Conservation (phyloP, 2,113 vertebrate species). For the Mustela lutreola region DNA sequence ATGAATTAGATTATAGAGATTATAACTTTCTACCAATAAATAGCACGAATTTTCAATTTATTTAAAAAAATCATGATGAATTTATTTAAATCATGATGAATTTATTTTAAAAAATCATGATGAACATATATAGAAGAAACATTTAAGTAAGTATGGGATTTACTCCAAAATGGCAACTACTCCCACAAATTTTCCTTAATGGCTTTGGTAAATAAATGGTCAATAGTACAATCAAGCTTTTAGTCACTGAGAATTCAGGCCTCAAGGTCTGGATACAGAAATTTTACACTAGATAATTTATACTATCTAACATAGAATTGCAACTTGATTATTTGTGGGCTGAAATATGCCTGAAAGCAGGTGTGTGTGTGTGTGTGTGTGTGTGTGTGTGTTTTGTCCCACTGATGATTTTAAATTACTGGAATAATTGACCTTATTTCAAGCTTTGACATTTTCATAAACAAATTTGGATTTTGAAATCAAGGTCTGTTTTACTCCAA, state of each 20-base stretch:
- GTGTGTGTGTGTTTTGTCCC: not conserved
- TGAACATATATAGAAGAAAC: not conserved
- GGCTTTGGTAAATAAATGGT: not conserved
- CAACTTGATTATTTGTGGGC: not conserved
- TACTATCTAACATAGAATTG: not conserved
- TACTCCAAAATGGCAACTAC: not conserved
- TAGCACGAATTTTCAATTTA: not conserved
- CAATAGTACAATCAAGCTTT: not conserved
- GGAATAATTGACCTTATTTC: not conserved
- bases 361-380: not conserved
- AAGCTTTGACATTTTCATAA: not conserved
- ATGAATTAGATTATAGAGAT: not conserved
- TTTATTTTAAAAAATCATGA: not conserved
- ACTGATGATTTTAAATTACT: not conserved
- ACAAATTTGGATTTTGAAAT: conserved; percentile 16
- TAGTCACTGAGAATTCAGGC: not conserved
- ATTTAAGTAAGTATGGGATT: not conserved
- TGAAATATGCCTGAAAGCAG: not conserved
- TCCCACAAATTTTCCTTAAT: not conserved
- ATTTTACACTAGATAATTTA: not conserved
- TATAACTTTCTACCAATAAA: not conserved
- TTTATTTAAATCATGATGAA: too few relatives aligned
- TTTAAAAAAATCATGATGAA: not conserved
- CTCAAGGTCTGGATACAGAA: not conserved
- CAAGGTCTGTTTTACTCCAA: not conserved